Base-by-base conservation (phyloP, 2,797 vertebrate species). In the Knipowitschia caucasica region DNA sequence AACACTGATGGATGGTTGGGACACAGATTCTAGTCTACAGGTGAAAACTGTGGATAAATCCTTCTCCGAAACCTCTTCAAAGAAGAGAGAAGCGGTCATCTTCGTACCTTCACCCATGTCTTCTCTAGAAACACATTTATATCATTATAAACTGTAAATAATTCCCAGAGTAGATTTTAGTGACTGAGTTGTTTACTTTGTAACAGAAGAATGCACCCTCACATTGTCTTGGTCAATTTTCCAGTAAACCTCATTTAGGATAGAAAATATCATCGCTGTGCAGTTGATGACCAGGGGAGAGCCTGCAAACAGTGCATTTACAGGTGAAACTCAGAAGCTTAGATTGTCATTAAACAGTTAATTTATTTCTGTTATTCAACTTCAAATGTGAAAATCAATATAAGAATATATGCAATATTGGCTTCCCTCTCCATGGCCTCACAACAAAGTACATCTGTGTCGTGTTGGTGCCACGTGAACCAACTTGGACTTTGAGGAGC, bases 1-100 rank as follows among this genome's bases (percentile, higher is more conserved):
- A 60, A 77, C 65, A 1, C 5, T 53, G 3, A 0, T 24, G 3
- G 50, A 3, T 0, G 0, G 0, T 5, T 27, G 1, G 0, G 0
- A 0, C 0, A 6, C 2, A 20, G 36, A 11, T 0, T 50, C 8
- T 42, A 85, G 29, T 59, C 33, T 68, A 31, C 86, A 88, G 20
- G 64, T 75, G 24, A 75, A 86, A 2, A 26, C 36, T 18, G 46
- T 62, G 4, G 20, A 58, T 2, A 86, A 44, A 53, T 86, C 49
- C n/a, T 56, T 51, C 7, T 56, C n/a, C 11, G 54, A 64, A 5
- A 86, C 77, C 6, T 67, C 45, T 34, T 15, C 56, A 38, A 88
- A 75, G 35, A 81, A 23, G 6, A 88, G 64, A 56, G 58, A 52
- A 9, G 46, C 35, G 3, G 25, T 77, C 3, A 38, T 21, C 1